Evolutionary conservation across 2,113 vertebrate species (phyloP).

Genomic region (Indicator maculatus): DNA sequence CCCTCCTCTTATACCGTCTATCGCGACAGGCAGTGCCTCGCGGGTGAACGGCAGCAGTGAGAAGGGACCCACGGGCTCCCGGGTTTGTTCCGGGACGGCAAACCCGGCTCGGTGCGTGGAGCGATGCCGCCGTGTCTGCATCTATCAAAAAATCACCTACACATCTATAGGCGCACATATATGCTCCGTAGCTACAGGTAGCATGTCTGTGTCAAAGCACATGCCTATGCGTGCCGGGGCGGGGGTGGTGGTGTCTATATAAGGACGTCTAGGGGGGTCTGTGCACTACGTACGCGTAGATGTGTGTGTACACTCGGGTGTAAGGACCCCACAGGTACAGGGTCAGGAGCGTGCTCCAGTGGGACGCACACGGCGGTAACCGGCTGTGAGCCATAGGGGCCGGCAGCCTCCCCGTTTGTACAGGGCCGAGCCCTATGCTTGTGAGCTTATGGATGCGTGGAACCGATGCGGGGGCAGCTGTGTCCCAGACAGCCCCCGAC

Average conservation of each 20-base stretch:
- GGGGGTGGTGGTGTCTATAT: too few species aligned
- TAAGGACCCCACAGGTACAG: neutral
- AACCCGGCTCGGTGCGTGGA: neutral
- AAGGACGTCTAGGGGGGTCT: too few species aligned
- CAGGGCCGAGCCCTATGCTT: neutral
- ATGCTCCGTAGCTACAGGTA: neutral
- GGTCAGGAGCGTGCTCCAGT: neutral
- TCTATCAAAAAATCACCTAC: rapidly evolving
- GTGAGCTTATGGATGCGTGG: neutral
- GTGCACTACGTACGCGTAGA: neutral
- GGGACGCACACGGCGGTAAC: neutral
- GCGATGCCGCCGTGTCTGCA: neutral
- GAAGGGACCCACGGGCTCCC: neutral
- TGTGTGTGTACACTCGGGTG: rapidly evolving
- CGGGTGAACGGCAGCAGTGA: neutral
- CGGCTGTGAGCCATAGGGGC: neutral
- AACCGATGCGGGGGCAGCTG: neutral
- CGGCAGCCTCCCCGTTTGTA: neutral
- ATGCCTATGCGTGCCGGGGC: neutral
- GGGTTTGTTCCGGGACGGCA: neutral
- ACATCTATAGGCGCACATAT: rapidly evolving
- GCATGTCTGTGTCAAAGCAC: neutral
- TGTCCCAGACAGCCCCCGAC: neutral
- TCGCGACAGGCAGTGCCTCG: neutral
- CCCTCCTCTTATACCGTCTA: neutral